Base-by-base conservation (phyloP, 2,113 vertebrate species). In the Sinocyclocheilus maitianheensis region DNA sequence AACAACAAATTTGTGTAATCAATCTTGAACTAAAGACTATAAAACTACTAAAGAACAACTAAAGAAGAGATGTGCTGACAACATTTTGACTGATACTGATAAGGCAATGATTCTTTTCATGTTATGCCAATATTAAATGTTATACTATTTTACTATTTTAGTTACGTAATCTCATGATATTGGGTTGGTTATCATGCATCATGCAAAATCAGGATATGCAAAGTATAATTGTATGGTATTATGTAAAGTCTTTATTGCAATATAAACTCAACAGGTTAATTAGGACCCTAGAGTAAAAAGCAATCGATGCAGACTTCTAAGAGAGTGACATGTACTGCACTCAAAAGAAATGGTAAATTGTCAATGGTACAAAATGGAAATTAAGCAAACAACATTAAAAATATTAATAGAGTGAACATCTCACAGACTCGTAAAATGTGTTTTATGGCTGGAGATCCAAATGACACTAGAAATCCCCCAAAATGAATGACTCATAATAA, bases 401-500 rank as follows among this genome's bases (percentile, higher is more conserved):
- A 72, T 55, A 77, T 30, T 16, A 16, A 26, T 14, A 30, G 24
- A 77, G 22, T 77, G 48, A 53, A 30, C 43, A 53, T 24, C 9
- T 30, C 16, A 30, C 46, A 51, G 46, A 71, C 18, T 72, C 69
- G 12, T 20, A 34, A 77, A 26, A 34, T 6, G 14, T 55, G 22
- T 67, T 67, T 46, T 26, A 81, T 67, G 14, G 14, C 6, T 48
- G 37, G 22, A 65, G 60, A 65, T 16, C 40, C 22, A 63, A 63
- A 3, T 48, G 22, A 65, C 43, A 20, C n/a, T 71, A 34, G 11
- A 34, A 71, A 82, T 53, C 3, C 46, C 9, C 26, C 63, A 14
- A 22, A 71, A 71, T 51, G 30, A 13, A 46, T 46, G n/a, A 81
- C 40, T 67, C 76, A 77, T 18, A 46, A 77, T 10, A 46, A 84